Base-by-base conservation (phyloP, 2,113 vertebrate genomes). In the Tachuris rubrigastra region DNA sequence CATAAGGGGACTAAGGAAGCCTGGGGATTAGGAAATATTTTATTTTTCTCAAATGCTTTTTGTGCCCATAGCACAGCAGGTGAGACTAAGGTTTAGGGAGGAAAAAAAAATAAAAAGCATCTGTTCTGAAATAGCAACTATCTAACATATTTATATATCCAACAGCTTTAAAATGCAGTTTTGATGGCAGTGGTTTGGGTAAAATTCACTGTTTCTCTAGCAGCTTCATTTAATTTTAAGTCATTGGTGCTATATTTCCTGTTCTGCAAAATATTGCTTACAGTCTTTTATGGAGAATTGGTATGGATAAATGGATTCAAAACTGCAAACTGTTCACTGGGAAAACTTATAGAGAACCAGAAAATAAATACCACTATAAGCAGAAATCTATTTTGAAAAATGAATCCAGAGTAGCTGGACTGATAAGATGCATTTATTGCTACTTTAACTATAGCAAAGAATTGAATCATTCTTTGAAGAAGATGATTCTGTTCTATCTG, bases 381-480 rank as follows among this genome's bases (percentile, higher is more conserved):
- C n/a, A 94, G 72, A 92, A 86, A 74, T 87, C n/a, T 87, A 8
- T 80, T 94, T 73, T 92, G 86, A 87, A 81, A 83, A 84, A 83
- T 77, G 17, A 89, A 60, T 91, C 37, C 21, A 3, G 14, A 72
- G 56, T 50, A 93, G 39, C 49, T 76, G 71, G 37, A 39, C 35
- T 77, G 87, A 42, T 89, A 84, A 46, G 80, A 49, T 71, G 39
- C 50, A 39, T 94, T 82, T 95, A 47, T 23, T 75, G 58, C 66
- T 93, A 44, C 16, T 75, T 90, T 77, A 83, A 59, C 47, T 75
- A 3, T 71, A 74, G 39, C 25, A 80, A 49, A 50, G 21, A 66
- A 71, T 55, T 53, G 46, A 91, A 84, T 86, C 31, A 28, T 87
- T 89, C 12, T 81, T 87, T 87, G 52, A 62, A 50, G 73, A 56